Evolutionary conservation across 1,140 invertebrate species (phyloP).

Genomic region (Druon quercuslanigerum): DNA sequence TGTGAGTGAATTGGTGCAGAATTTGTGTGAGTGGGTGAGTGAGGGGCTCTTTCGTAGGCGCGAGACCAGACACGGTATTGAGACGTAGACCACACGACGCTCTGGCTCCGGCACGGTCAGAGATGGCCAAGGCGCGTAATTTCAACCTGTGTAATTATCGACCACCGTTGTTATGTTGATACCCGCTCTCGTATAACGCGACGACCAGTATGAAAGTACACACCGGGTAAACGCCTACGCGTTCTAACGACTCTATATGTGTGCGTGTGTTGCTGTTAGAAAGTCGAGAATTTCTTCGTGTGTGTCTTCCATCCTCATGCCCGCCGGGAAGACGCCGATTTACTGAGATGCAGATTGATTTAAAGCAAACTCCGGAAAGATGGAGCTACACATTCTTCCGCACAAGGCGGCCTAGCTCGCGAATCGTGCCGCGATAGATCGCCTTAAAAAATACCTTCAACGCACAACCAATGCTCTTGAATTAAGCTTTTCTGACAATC

Average conservation of each 20-base stretch:
- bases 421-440: neutral
- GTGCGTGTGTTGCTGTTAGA: neutral
- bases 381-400: constrained; percentile 20
- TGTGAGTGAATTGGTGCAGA: constrained; percentile 42
- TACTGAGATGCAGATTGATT: constrained; percentile 66
- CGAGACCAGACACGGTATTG: constrained; percentile 57
- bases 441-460: constrained; percentile 11
- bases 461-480: constrained; percentile 1
- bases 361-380: constrained; percentile 55
- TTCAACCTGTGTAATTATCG: constrained; percentile 67
- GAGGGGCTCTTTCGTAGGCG: constrained; percentile 44
- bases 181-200: constrained; percentile 48
- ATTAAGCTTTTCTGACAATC: neutral
- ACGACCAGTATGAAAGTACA: neutral
- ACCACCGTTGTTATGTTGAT: constrained; percentile 60
- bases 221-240: constrained; percentile 34
- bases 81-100: constrained; percentile 68
- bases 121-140: constrained; percentile 59
- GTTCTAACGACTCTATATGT: neutral
- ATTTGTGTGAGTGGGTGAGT: constrained; percentile 40
- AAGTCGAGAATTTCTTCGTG: constrained; percentile 23
- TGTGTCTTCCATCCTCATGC: constrained; percentile 18
- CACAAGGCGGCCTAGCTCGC: neutral
- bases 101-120: constrained; percentile 43
- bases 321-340: constrained; percentile 45